phyloP scores from a whole-genome alignment of 2,888 invertebrate genomes.

The Julus scanicus region DNA sequence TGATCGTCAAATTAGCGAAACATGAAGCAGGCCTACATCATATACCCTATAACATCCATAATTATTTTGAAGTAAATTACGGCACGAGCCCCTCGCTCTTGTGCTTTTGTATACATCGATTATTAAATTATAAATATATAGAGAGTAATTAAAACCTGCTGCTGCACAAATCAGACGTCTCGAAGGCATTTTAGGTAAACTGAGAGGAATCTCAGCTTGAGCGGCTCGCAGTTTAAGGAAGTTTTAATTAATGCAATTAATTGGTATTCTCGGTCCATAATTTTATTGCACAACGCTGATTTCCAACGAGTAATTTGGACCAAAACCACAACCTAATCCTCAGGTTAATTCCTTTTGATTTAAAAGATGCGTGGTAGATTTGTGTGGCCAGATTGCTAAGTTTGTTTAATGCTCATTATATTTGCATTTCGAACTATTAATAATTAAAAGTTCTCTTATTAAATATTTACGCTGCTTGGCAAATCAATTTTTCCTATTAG shows the following conservation, averaged over 20 bases:
- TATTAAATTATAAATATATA: constrained; percentile 19
- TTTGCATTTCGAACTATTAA: neutral
- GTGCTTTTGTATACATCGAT: neutral
- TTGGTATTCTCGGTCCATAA: constrained; percentile 1
- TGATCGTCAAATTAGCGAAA: neutral
- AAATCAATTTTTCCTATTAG: too few relatives aligned
- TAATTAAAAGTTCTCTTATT: too few relatives aligned
- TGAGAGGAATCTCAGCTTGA: neutral
- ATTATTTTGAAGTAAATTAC: constrained; percentile 19
- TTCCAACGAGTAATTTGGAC: neutral
- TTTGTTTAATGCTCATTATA: neutral
- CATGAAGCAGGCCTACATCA: neutral
- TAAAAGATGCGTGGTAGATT: neutral
- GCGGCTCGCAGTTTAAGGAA: neutral
- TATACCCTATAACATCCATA: neutral
- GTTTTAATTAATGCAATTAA: neutral
- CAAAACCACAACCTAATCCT: neutral
- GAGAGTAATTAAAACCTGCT: neutral
- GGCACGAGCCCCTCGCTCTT: neutral
- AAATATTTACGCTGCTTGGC: too few relatives aligned
- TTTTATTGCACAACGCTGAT: neutral
- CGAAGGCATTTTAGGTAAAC: constrained; percentile 1
- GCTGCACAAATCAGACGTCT: neutral
- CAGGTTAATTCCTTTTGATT: neutral
- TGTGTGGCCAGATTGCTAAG: neutral